Evolutionary conservation across 2,797 vertebrate genomes (phyloP).

Genomic region (Benthosema pterotum): DNA sequence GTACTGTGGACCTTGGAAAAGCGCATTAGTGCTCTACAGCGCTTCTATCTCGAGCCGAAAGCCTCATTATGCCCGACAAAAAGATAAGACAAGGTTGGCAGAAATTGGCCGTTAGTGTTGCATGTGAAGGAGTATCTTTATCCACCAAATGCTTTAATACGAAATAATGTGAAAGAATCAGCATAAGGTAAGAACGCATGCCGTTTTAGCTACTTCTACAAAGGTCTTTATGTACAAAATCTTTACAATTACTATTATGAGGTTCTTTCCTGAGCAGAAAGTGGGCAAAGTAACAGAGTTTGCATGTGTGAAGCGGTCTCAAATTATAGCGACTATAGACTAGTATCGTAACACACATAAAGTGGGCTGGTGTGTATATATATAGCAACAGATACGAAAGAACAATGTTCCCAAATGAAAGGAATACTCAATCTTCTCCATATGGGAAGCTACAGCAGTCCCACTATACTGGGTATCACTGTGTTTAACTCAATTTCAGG

Average conservation of each 20-base stretch:
- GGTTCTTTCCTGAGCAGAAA: slow-evolving; percentile 73
- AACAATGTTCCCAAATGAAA: slow-evolving; percentile 14
- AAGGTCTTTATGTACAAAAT: slow-evolving; percentile 79
- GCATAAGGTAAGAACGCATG: slow-evolving; percentile 74
- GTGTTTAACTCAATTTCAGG: slow-evolving; percentile 29
- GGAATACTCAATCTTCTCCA: neutral
- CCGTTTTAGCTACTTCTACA: slow-evolving; percentile 80
- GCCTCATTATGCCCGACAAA: slow-evolving; percentile 33
- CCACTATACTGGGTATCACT: slow-evolving; percentile 26
- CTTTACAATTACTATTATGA: slow-evolving; percentile 73
- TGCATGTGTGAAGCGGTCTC: slow-evolving; percentile 50
- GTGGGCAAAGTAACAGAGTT: slow-evolving; percentile 53
- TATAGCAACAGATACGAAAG: slow-evolving; percentile 30
- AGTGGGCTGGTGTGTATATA: slow-evolving; percentile 9
- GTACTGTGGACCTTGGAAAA: slow-evolving; percentile 34
- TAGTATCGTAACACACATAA: slow-evolving; percentile 31
- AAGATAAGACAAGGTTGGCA: slow-evolving; percentile 30
- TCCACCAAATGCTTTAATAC: slow-evolving; percentile 49
- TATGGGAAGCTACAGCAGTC: slow-evolving; percentile 7
- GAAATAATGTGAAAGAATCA: slow-evolving; percentile 62
- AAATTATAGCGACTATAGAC: slow-evolving; percentile 37
- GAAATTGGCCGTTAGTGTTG: neutral
- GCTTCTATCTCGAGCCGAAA: slow-evolving; percentile 32
- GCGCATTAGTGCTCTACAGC: slow-evolving; percentile 23
- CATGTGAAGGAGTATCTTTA: slow-evolving; percentile 47